Conservation (phyloP, 2,113 vertebrate species). For the Cryptomyrus ogoouensis region DNA sequence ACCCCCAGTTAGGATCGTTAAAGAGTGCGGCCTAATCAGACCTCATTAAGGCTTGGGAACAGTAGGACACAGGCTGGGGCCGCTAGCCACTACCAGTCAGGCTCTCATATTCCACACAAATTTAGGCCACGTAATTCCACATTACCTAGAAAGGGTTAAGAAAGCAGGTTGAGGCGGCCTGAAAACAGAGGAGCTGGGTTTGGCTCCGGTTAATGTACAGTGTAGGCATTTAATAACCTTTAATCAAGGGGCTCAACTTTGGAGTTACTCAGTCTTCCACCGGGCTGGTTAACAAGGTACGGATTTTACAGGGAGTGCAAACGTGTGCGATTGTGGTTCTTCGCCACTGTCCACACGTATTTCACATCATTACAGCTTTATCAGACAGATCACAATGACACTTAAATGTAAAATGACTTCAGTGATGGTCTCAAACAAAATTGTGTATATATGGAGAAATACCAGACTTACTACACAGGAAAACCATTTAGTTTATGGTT, state of each 20-base stretch:
- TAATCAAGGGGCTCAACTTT: not conserved
- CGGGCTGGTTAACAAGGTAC: not conserved
- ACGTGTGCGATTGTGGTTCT: not conserved
- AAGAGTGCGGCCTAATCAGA: not conserved
- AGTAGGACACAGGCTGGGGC: not conserved
- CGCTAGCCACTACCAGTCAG: not conserved
- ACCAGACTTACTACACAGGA: not conserved
- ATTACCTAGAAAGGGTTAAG: not conserved
- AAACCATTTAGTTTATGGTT: not conserved
- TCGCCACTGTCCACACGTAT: not conserved
- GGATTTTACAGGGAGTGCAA: not conserved
- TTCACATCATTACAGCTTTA: not conserved
- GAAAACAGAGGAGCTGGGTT: not conserved
- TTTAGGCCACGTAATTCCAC: not conserved
- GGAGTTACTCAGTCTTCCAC: not conserved
- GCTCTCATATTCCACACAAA: not conserved
- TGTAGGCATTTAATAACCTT: not conserved
- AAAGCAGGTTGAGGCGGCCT: not conserved
- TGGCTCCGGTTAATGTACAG: not conserved
- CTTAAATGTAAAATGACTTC: not conserved
- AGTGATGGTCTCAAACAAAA: not conserved
- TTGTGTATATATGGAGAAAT: not conserved
- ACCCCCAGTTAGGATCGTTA: not conserved
- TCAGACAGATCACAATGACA: not conserved
- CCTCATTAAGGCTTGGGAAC: not conserved